Evolutionary conservation across 2,888 invertebrate species (phyloP), one percentile per base, ranked within the genome.

Genomic region (Scaptomyza caliginosa): DNA sequence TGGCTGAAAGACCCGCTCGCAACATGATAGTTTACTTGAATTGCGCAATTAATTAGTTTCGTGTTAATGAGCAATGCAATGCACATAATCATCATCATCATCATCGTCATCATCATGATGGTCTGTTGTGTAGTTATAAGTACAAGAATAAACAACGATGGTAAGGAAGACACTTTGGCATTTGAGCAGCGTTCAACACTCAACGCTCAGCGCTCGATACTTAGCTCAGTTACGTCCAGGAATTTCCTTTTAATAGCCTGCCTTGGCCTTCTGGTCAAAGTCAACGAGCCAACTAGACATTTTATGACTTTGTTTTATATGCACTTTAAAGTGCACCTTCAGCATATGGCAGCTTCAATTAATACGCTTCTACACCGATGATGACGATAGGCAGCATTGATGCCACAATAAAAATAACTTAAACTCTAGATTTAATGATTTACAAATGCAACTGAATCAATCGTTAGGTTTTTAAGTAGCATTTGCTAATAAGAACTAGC

Each of bases 41-140:
- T 83, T 79, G 83, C 66, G 80, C 83, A 88, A 83, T 83, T 83
- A 83, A 88, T 88, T 86, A 88, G 86, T 74, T 88, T 88, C 88
- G 83, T 83, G 83, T 88, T 83, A 83, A 88, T 83, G 83, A 83
- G 83, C 80, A 82, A 87, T 83, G 87, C 83, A 82, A 16, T 39
- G 32, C 39, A 26, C 46, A 26, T 28, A 38, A 49, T 26, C 38
- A 45, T n/a, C 45, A 43, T 13, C 30, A 52, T 5, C 46, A 17
- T 16, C 34, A 45, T 34, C 81, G 52, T 60, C 54, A 65, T 56
- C 60, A n/a, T 51, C n/a, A 46, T 46, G 10, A 28, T 46, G 32
- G 46, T 16, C 32, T 32, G 2, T 32, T 32, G 30, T 21, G 19
- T 59, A 32, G 58, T 58, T 59, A 57, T 26, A 64, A 36, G 26